phyloP scores from a whole-genome alignment of 2,113 vertebrate species.

The Oreochromis aureus region DNA sequence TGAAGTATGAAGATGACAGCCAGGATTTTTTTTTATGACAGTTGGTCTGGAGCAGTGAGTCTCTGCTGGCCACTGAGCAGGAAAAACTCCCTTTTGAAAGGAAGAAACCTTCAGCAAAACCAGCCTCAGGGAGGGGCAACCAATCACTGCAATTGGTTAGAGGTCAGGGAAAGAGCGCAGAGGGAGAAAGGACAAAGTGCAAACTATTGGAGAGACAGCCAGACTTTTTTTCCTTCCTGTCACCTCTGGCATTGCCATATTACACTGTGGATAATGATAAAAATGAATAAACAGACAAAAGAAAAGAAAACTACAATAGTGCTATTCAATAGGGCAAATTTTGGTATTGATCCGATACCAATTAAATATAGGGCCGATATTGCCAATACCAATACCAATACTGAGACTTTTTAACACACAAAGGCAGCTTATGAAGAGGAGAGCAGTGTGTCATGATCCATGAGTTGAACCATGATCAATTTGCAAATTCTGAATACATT shows the following conservation, averaged over 20 bases:
- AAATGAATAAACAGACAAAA: background rate
- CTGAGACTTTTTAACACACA: too few relatives aligned
- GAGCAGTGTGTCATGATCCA: too few relatives aligned
- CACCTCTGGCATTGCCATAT: background rate
- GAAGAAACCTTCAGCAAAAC: background rate
- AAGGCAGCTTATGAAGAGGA: too few relatives aligned
- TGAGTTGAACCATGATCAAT: too few relatives aligned
- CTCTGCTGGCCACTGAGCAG: background rate
- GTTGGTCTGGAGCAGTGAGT: background rate
- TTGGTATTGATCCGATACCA: too few relatives aligned
- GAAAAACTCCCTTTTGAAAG: background rate
- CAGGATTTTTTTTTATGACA: background rate
- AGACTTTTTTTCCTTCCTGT: background rate
- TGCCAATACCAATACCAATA: too few relatives aligned
- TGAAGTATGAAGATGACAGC: background rate
- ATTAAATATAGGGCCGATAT: too few relatives aligned
- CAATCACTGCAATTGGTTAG: background rate
- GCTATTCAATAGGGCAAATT: too few relatives aligned
- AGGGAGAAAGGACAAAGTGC: background rate
- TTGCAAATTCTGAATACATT: background rate
- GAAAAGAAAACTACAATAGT: background rate
- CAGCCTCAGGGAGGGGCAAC: background rate
- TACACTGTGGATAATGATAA: background rate
- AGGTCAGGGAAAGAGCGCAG: accelerated
- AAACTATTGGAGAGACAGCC: background rate